Evolutionary conservation across 2,113 vertebrate genomes (phyloP).

Genomic region (Benitochromis conjunctus): DNA sequence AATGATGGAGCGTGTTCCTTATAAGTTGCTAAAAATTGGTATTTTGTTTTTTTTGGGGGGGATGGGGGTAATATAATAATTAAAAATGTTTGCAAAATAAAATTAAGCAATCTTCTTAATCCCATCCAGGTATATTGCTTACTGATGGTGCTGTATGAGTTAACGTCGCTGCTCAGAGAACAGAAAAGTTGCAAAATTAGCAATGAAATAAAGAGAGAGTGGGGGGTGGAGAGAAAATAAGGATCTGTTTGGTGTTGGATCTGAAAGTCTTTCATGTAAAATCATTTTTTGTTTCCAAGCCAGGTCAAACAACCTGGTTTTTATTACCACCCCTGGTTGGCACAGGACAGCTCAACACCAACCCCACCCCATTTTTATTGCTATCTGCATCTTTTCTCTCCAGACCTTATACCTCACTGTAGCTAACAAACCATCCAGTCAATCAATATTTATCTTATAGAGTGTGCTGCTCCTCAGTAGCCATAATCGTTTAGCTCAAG

Average conservation of each 20-base stretch:
- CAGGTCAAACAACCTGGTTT: conserved; percentile 9
- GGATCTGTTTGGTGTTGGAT: conserved; percentile 8
- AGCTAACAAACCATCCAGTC: conserved; percentile 65
- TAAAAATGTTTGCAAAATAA: background rate
- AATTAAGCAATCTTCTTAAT: background rate
- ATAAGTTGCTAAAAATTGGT: background rate
- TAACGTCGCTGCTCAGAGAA: background rate
- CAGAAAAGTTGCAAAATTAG: background rate
- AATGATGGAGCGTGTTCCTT: background rate
- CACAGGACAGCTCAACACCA: conserved; percentile 5
- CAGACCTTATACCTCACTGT: conserved; percentile 43
- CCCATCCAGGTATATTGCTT: background rate
- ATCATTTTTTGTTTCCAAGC: conserved; percentile 10
- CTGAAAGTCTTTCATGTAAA: conserved; percentile 39
- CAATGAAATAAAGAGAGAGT: rapidly evolving
- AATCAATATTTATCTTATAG: conserved; percentile 76
- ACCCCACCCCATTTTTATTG: conserved; percentile 5
- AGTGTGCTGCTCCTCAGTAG: conserved; percentile 56
- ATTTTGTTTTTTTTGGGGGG: rapidly evolving
- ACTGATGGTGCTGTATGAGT: background rate
- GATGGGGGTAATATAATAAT: background rate
- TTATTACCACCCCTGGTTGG: conserved; percentile 38
- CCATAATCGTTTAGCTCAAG: conserved; percentile 69
- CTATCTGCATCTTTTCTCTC: conserved; percentile 23
- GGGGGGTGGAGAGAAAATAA: background rate